Evolutionary conservation across 1,140 invertebrate species (phyloP).

Genomic region (Berghia stephanieae): DNA sequence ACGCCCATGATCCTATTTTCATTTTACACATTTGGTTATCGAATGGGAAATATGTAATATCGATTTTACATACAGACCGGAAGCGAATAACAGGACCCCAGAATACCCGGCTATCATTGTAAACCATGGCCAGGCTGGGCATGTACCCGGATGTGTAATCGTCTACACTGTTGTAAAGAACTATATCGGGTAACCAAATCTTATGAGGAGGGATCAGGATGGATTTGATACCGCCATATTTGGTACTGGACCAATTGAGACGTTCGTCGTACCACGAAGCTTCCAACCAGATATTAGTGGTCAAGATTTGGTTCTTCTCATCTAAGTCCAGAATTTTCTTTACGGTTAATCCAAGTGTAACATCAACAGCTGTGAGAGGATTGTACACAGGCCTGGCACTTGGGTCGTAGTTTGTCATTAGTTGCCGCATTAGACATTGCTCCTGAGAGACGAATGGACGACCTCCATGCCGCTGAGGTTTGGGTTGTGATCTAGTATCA

Average conservation of each 20-base stretch:
- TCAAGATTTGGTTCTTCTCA: conserved; percentile 90
- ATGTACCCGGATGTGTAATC: conserved; percentile 69
- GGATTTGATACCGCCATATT: conserved; percentile 68
- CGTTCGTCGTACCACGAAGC: conserved; percentile 77
- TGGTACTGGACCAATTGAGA: conserved; percentile 68
- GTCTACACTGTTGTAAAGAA: conserved; percentile 71
- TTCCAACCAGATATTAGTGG: conserved; percentile 95
- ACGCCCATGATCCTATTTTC: conserved; percentile 72
- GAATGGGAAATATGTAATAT: conserved; percentile 99
- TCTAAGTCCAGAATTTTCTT: conserved; percentile 99
- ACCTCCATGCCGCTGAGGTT: no score
- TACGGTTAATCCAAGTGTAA: conserved; percentile 96
- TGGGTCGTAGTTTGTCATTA: conserved; percentile 83
- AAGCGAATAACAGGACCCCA: conserved; percentile 63
- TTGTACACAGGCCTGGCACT: conserved; percentile 96
- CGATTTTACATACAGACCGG: conserved; percentile 82
- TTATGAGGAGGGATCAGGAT: conserved; percentile 70
- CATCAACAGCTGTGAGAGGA: conserved; percentile 92
- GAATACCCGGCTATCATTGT: conserved; percentile 57
- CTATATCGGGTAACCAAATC: conserved; percentile 73
- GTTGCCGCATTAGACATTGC: conserved; percentile 42
- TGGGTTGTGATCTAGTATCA: no score
- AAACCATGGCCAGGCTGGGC: conserved; percentile 65
- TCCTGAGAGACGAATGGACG: no score
- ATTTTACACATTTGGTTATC: conserved; percentile 98